Evolutionary conservation across 1,140 invertebrate species (phyloP).

Genomic region (Aphidius ervi): DNA sequence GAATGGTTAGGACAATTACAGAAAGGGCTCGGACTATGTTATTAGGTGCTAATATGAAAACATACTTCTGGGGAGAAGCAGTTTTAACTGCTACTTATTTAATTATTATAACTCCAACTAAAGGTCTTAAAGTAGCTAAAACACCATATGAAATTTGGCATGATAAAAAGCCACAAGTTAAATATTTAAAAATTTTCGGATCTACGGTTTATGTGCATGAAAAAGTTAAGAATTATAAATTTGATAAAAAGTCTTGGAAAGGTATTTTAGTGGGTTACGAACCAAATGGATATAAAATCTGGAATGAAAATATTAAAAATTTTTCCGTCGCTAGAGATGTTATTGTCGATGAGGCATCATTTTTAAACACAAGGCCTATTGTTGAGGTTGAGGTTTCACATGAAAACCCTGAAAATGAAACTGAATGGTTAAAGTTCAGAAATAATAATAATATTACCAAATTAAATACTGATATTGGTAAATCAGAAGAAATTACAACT

Average conservation of each 20-base stretch:
- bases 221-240: too few relatives aligned
- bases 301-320: slow-evolving; percentile 36
- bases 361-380: slow-evolving; percentile 30
- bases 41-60: slow-evolving; percentile 28
- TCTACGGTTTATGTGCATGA: too few relatives aligned
- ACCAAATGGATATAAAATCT: slow-evolving; percentile 48
- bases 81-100: slow-evolving; percentile 34
- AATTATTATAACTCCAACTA: slow-evolving; percentile 32
- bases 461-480: not conserved
- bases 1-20: slow-evolving; percentile 46
- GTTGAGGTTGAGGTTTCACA: not conserved
- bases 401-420: slow-evolving; percentile 7
- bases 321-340: slow-evolving; percentile 42
- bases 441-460: slow-evolving; percentile 20
- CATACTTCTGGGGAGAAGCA: slow-evolving; percentile 44
- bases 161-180: slow-evolving; percentile 44
- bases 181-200: slow-evolving; percentile 52
- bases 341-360: slow-evolving; percentile 44
- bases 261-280: slow-evolving; percentile 45
- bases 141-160: slow-evolving; percentile 52
- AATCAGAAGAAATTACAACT: too few relatives aligned
- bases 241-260: slow-evolving; percentile 45
- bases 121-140: slow-evolving; percentile 34
- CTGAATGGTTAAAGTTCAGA: slow-evolving; percentile 22
- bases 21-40: slow-evolving; percentile 46